Evolutionary conservation across 2,797 vertebrate species (phyloP), one percentile per base, ranked within the genome.

Genomic region (Myripristis jacobus): DNA sequence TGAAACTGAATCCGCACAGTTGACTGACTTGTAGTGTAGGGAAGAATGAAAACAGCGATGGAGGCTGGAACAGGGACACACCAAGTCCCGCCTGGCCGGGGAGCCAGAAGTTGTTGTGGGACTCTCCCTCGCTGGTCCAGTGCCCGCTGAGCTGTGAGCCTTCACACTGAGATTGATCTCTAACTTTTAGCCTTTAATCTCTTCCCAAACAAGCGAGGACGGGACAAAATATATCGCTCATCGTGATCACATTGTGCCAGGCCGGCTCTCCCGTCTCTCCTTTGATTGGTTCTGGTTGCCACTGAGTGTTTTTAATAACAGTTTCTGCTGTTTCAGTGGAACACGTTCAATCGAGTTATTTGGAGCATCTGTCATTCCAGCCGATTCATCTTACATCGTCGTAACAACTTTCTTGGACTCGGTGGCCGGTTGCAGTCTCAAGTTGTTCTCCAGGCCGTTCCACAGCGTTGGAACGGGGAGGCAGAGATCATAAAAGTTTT

Each of bases 241-340:
- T 46, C 50, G 29, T 76, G 31, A 81, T 80, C 77, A 22, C 41
- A 16, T 22, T 56, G 60, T 81, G 75, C 73, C 82, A 63, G 69
- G n/a, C 43, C 15, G 7, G 24, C 24, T 53, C 48, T 51, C 48
- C 10, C 31, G 10, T 11, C 27, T 15, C 25, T 1, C 64, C 19
- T 50, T 25, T n/a, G 56, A 47, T 48, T 18, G 34, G 43, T 34
- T 77, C 66, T 8, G 55, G 50, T 66, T 36, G 11, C 22, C 67
- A 73, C 21, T 41, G 12, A 46, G 41, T 27, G 69, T 60, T 79
- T 80, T 73, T 16, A 56, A 60, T 22, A 81, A 55, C 10, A 3
- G 48, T 83, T 88, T 84, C 70, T 72, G 51, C 51, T 66, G 41
- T 44, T 73, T 38, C 66, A 53, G 67, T 62, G 57, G 59, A 82